A percentile compares a stretch with the other conserved stretches of the same genome.
phyloP scores from a whole-genome alignment of 2,797 vertebrate species.

The Silurus lanzhouensis region DNA sequence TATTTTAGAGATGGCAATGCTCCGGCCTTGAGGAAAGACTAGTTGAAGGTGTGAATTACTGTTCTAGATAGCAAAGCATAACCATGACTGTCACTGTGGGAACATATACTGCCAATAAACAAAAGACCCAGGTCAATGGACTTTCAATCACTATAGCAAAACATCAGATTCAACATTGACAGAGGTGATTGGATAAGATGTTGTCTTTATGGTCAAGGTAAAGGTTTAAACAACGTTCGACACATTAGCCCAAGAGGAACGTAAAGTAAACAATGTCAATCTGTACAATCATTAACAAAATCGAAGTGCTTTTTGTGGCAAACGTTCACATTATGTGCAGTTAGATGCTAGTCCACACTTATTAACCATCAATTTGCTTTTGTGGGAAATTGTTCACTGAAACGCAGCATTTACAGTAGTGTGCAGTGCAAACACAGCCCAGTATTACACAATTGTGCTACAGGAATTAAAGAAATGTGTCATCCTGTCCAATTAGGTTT shows the following conservation, averaged over 20 bases:
- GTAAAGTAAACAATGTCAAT: neutral
- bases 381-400: neutral
- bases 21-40: constrained; percentile 52
- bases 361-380: constrained; percentile 8
- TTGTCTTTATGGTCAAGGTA: neutral
- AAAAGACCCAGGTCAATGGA: constrained; percentile 22
- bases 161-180: constrained; percentile 3
- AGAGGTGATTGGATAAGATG: constrained; percentile 8
- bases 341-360: neutral
- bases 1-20: constrained; percentile 45
- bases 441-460: neutral
- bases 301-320: neutral
- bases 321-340: neutral
- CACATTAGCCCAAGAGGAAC: neutral
- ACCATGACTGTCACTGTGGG: constrained; percentile 36
- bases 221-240: neutral
- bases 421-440: constrained; percentile 3
- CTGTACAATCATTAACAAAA: neutral
- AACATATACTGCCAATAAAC: neutral
- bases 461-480: neutral
- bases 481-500: constrained; percentile 44
- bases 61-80: constrained; percentile 36
- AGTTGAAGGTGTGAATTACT: constrained; percentile 46
- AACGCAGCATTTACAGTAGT: neutral
- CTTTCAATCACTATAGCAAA: constrained; percentile 13